Evolutionary conservation across 2,797 vertebrate genomes (phyloP), one percentile per base, ranked within the genome.

Genomic region (Hephaestus fuliginosus): DNA sequence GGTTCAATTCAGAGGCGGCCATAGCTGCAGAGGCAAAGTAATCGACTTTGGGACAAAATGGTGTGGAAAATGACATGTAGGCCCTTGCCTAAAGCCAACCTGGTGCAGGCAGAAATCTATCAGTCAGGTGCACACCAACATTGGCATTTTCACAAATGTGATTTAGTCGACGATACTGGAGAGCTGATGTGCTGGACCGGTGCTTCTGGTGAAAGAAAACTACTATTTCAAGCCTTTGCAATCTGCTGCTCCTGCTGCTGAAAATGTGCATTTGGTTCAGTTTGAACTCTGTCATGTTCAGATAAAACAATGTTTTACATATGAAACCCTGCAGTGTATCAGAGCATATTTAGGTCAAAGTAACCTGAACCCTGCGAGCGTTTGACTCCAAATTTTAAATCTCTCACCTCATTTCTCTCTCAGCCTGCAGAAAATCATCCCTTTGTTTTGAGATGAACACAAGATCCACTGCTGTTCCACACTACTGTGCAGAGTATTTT

Each of bases 1-100:
- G 84, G 82, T 88, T 89, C 89, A 86, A 91, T 90, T 90, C 89
- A 77, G 85, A 91, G 80, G 85, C 86, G 33, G 82, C 89, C 90
- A 84, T 86, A 15, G 88, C 89, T 83, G 88, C 88, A 63, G 79
- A 84, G 85, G 89, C 85, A 82, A 72, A 70, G 86, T 89, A 93
- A 93, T 93, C 86, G 91, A 92, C 91, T 94, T 92, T 87, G 87
- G 89, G 89, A 91, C 93, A 91, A 92, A 93, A 92, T 90, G 92
- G 90, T 86, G 89, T 91, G 90, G 91, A 92, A 92, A 93, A 93
- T 89, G 89, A 89, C 82, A 68, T 76, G 84, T 67, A 75, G 84
- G 85, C 73, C 82, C 83, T 86, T 39, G 88, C 89, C 89, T 81
- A 70, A 84, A 91, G 88, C 90, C 86, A 77, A 85, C 75, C 84